Conservation (phyloP, 2,888 invertebrate species). For the Conus canariensis region DNA sequence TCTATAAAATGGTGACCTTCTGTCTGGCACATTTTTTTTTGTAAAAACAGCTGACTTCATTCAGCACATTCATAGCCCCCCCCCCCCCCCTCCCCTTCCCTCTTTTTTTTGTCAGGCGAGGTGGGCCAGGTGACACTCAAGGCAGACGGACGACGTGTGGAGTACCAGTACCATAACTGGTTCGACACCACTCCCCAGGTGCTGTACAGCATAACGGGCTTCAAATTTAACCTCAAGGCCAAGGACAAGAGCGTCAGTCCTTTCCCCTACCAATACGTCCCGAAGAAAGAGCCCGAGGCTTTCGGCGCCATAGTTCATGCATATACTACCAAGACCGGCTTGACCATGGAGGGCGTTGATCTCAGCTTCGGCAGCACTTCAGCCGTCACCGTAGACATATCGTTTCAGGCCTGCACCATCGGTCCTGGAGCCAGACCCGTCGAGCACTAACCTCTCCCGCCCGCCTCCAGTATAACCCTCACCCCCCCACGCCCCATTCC, state of each 20-base stretch:
- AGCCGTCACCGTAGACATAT: not conserved
- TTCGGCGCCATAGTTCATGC: not conserved
- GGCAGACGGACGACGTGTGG: not conserved
- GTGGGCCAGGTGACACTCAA: not conserved
- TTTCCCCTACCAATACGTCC: not conserved
- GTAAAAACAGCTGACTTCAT: too few species aligned
- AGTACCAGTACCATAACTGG: not conserved
- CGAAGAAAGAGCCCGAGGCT: not conserved
- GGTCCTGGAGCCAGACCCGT: not conserved
- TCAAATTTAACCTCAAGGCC: not conserved
- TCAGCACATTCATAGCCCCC: too few species aligned
- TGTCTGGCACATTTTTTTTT: too few species aligned
- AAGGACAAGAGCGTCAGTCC: too few species aligned
- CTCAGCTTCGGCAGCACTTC: not conserved
- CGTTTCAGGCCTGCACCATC: conserved; percentile 7
- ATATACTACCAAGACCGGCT: not conserved
- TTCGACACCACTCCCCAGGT: not conserved
- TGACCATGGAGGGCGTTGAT: not conserved
- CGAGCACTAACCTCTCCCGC: not conserved
- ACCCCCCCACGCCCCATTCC: not conserved
- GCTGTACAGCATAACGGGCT: not conserved
- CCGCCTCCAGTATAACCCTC: not conserved
- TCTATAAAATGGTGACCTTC: too few species aligned
- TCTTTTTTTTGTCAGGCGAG: not conserved
- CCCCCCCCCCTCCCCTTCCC: too few species aligned